Percentiles rank a stretch among this genome's conserved stretches.
These are phyloP conservation scores for Pseudopipra pipra DNA, from an alignment of 2,113 vertebrate species.

Conservation along the genomic window DNA sequence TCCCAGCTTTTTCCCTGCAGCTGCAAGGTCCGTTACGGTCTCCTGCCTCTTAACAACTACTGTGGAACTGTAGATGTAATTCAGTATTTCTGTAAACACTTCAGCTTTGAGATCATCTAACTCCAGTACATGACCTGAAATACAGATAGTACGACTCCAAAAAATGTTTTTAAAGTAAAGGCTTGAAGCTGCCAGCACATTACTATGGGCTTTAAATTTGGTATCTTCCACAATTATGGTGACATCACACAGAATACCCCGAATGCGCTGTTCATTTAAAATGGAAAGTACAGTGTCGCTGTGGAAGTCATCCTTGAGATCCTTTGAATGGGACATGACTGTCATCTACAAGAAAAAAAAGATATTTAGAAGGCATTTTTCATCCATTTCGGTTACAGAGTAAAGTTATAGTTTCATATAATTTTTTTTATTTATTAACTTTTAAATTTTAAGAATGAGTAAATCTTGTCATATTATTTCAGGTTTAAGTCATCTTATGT, in stretches of 20 bases:
- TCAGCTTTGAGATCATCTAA: constrained; percentile 95
- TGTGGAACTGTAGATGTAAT: constrained; percentile 96
- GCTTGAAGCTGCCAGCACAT: constrained; percentile 94
- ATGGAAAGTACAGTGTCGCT: constrained; percentile 88
- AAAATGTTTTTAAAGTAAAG: constrained; percentile 94
- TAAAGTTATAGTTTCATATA: not conserved
- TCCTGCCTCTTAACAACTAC: constrained; percentile 82
- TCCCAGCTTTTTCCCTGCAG: constrained; percentile 92
- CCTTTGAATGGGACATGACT: constrained; percentile 86
- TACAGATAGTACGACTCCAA: constrained; percentile 82
- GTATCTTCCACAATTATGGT: constrained; percentile 97
- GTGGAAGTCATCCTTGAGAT: constrained; percentile 90
- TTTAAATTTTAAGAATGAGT: not conserved
- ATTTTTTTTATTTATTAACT: not conserved
- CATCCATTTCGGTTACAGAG: not conserved
- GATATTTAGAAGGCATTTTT: constrained; percentile 2
- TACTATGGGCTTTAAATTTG: constrained; percentile 96
- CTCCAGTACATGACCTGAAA: constrained; percentile 90
- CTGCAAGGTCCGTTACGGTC: constrained; percentile 83
- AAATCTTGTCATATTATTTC: not conserved
- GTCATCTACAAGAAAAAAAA: constrained; percentile 82
- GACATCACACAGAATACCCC: constrained; percentile 93
- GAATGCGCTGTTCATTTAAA: constrained; percentile 93
- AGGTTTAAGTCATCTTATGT: not conserved
- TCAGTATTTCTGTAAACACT: constrained; percentile 94